A percentile compares a stretch with the other conserved stretches of the same genome.
Evolutionary conservation across 2,888 invertebrate genomes (phyloP).

Genomic region (Drosophila barbarae): DNA sequence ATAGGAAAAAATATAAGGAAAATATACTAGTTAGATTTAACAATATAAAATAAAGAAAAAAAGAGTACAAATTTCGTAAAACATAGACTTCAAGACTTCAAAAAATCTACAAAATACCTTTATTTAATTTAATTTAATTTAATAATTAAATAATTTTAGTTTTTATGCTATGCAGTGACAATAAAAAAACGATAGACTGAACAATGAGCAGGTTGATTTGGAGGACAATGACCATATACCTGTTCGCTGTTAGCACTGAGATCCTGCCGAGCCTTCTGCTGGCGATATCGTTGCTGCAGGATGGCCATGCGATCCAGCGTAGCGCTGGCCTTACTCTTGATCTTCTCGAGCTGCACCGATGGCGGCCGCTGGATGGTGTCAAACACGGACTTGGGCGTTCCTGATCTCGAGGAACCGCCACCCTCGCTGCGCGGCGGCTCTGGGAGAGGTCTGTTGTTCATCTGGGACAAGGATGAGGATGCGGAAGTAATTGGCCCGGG

Average conservation of each 20-base stretch:
- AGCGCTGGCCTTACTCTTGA: conserved; percentile 79
- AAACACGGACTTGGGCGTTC: conserved; percentile 78
- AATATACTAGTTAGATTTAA: neutral
- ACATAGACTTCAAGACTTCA: neutral
- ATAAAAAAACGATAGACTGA: conserved; percentile 40
- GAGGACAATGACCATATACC: conserved; percentile 51
- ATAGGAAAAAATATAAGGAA: neutral
- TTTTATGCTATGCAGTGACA: conserved; percentile 16
- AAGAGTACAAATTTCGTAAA: neutral
- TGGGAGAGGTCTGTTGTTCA: conserved; percentile 81
- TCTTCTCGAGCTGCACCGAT: conserved; percentile 79
- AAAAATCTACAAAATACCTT: neutral
- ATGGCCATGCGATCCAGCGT: conserved; percentile 79
- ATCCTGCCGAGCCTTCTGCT: conserved; percentile 82
- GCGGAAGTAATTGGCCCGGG: neutral
- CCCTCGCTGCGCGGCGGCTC: conserved; percentile 81
- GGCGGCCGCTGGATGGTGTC: conserved; percentile 79
- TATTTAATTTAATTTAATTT: neutral
- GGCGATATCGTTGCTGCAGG: conserved; percentile 82
- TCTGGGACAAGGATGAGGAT: conserved; percentile 15
- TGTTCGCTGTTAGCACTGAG: conserved; percentile 66
- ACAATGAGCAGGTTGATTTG: conserved; percentile 31
- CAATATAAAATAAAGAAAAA: neutral
- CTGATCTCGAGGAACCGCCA: conserved; percentile 76
- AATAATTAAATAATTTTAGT: too few species aligned